phyloP scores from a whole-genome alignment of 2,888 invertebrate species.

The Drosophila dives region DNA sequence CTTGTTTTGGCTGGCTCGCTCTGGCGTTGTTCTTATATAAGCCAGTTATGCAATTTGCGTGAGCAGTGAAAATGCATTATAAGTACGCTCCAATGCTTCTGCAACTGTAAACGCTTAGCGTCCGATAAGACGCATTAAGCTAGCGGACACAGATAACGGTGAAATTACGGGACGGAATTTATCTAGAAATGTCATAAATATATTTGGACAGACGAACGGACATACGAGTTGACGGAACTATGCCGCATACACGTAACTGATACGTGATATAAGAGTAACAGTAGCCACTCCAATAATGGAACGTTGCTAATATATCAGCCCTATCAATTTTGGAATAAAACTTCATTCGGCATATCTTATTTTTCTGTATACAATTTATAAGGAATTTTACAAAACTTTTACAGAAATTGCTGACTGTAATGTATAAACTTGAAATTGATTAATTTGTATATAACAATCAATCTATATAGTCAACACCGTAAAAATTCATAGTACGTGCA shows the following conservation, averaged over 20 bases:
- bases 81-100: slow-evolving; percentile 15
- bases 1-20: slow-evolving; percentile 63
- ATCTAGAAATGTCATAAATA: slow-evolving; percentile 44
- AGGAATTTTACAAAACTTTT: neutral
- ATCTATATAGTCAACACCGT: neutral
- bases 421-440: neutral
- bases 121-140: slow-evolving; percentile 48
- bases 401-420: no score
- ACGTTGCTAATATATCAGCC: neutral
- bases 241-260: slow-evolving; percentile 14
- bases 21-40: slow-evolving; percentile 53
- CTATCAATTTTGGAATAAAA: neutral
- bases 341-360: neutral
- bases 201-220: slow-evolving; percentile 12
- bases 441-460: neutral
- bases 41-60: slow-evolving; percentile 38
- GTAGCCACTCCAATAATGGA: neutral
- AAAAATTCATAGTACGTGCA: neutral
- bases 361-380: neutral
- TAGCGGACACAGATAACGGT: slow-evolving; percentile 35
- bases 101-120: slow-evolving; percentile 41
- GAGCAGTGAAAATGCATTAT: slow-evolving; percentile 18
- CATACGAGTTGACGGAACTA: neutral
- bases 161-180: slow-evolving; percentile 37
- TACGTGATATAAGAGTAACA: slow-evolving; percentile 8